Evolutionary conservation across 2,888 invertebrate genomes (phyloP).

Genomic region (Lasioglossum malachurum): DNA sequence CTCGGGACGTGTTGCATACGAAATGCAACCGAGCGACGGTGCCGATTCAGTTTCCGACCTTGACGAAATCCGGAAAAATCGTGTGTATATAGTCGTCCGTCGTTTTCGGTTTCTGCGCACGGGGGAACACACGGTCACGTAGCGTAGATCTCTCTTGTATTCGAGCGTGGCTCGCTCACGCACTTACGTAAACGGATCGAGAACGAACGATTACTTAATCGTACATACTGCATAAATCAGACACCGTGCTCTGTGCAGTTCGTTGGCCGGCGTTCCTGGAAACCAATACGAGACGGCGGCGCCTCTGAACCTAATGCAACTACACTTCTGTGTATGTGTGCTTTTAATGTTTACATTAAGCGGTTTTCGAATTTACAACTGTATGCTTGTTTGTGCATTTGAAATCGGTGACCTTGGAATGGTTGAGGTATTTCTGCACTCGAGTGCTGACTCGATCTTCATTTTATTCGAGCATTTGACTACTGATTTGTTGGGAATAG

Average conservation of each 20-base stretch:
- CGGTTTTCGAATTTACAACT: neutral
- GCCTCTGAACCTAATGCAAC: neutral
- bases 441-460: neutral
- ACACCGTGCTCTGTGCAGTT: neutral
- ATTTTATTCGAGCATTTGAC: no score
- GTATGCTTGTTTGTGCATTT: neutral
- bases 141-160: constrained; percentile 5
- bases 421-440: neutral
- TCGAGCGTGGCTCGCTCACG: neutral
- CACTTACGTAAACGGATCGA: constrained; percentile 45
- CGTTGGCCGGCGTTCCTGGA: neutral
- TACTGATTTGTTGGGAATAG: neutral
- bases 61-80: constrained; percentile 36
- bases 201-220: constrained; percentile 52
- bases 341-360: neutral
- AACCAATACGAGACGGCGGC: neutral
- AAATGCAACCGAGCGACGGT: constrained; percentile 10
- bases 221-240: constrained; percentile 41
- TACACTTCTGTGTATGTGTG: neutral
- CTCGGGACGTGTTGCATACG: constrained; percentile 27
- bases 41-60: constrained; percentile 44
- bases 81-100: neutral
- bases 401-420: neutral
- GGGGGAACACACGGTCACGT: neutral
- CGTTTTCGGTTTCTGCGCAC: neutral